A percentile compares a stretch with the other conserved stretches of the same genome.
These are phyloP conservation scores for Acleris cristana DNA, from an alignment of 2,888 invertebrate genomes.

Conservation along the genomic window DNA sequence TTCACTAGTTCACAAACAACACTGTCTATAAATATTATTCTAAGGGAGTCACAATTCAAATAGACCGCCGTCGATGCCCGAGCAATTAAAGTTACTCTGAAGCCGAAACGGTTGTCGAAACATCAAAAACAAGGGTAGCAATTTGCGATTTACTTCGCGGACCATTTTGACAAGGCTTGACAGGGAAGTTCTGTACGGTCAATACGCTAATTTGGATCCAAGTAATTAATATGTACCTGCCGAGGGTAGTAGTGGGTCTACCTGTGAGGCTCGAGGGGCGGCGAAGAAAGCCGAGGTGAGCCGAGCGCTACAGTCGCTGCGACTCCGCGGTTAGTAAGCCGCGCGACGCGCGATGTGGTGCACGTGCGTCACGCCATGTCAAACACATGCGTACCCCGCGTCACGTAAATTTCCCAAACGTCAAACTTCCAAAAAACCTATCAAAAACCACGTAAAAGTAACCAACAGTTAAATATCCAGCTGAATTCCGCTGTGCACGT, in stretches of 20 bases:
- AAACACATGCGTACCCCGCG: neutral
- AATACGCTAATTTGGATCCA: slow-evolving; percentile 73
- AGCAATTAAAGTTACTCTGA: slow-evolving; percentile 12
- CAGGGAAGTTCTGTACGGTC: slow-evolving; percentile 58
- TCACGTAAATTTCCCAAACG: slow-evolving; percentile 49
- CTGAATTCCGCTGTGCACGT: slow-evolving; percentile 21
- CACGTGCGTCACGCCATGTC: slow-evolving; percentile 40
- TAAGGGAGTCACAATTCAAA: neutral
- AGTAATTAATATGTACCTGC: slow-evolving; percentile 74
- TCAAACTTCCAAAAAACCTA: slow-evolving; percentile 49
- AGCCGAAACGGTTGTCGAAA: slow-evolving; percentile 9
- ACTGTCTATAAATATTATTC: no score
- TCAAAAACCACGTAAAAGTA: neutral
- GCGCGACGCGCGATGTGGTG: slow-evolving; percentile 54
- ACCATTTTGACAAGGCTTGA: slow-evolving; percentile 63
- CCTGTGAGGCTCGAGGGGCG: slow-evolving; percentile 54
- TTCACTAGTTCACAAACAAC: no score
- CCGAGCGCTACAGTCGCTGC: slow-evolving; percentile 45
- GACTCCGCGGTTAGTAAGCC: slow-evolving; percentile 57
- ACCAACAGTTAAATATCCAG: neutral
- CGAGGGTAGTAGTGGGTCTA: slow-evolving; percentile 47
- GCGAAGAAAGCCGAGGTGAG: slow-evolving; percentile 55
- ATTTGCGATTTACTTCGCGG: slow-evolving; percentile 55
- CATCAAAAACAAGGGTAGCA: slow-evolving; percentile 20
- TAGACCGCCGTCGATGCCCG: neutral